Evolutionary conservation across 1,140 invertebrate genomes (phyloP), one percentile per base, ranked within the genome.

Genomic region (Musca vetustissima): DNA sequence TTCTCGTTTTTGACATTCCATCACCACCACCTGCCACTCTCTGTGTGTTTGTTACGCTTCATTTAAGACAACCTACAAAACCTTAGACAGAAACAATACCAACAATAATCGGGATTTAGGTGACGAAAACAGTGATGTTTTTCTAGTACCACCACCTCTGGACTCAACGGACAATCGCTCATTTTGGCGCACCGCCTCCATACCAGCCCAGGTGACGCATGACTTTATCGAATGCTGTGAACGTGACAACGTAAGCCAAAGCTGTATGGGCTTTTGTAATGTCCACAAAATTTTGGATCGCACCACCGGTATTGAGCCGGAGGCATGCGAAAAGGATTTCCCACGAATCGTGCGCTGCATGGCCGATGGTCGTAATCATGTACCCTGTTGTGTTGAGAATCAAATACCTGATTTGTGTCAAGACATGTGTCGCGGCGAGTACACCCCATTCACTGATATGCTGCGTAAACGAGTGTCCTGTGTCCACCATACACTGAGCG

Each of bases 391-490:
- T 76, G 87, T 91, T 17, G 87, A 90, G 69, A 91, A 93, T 79
- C 85, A 88, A 61, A 89, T 94, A 19, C 92, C 92, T 0, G 91
- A 93, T 79, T 88, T 93, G 66, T 94, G 93, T 78, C 91, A 92
- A 76, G 91, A 93, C 73, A 90, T 93, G 61, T 94, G 93, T 76
- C 83, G 89, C n/a, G 93, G 93, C 36, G 91, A 93, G 74, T 94
- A 93, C 79, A 92, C 91, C 0, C 86, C 91, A 0, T 91, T 92
- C n/a, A 93, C 91, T 0, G 91, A 93, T 78, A 91, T 90, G 69
- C 89, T 94, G 19, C 90, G 92, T 80, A 91, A 92, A 2, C 91
- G 93, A 72, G 92, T 92, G 76, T 92, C 91, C 1, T 94, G 92
- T 77, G 89, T 91, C 1, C 87, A 91, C 3, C 92, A 92, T 73